A percentile compares a stretch with the other conserved stretches of the same genome.
Evolutionary conservation across 2,113 vertebrate genomes (phyloP).

Genomic region (Macrotis lagotis): DNA sequence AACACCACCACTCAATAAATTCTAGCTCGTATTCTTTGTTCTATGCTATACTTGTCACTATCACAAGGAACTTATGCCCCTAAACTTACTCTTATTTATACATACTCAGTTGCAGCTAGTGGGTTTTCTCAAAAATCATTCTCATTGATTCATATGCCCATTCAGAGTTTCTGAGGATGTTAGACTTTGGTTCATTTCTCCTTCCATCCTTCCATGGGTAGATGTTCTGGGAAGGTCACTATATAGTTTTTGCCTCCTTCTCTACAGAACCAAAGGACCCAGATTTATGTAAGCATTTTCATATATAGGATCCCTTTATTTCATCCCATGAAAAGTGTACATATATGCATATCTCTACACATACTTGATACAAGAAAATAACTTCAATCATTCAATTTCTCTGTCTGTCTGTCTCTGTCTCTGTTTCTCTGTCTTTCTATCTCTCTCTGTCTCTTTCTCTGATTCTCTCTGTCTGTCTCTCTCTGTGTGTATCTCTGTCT

Average conservation of each 20-base stretch:
- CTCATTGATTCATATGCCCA: background rate
- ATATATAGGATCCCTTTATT: background rate
- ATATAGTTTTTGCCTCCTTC: background rate
- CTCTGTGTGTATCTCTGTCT: background rate
- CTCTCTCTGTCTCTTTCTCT: fast-evolving
- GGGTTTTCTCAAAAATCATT: background rate
- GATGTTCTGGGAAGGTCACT: background rate
- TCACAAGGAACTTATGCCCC: background rate
- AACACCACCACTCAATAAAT: background rate
- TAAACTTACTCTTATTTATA: background rate
- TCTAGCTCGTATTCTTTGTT: background rate
- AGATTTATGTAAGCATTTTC: background rate
- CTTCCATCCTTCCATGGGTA: background rate
- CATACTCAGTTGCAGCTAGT: background rate
- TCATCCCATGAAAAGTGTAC: background rate
- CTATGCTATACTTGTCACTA: background rate
- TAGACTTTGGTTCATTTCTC: background rate
- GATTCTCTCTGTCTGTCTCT: too few species aligned
- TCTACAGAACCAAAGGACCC: background rate
- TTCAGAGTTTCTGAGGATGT: background rate
- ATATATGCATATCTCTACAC: background rate
- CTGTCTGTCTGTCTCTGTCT: too few species aligned
- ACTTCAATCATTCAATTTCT: background rate
- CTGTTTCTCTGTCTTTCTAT: too few species aligned
- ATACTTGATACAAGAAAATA: background rate